A percentile compares a stretch with the other conserved stretches of the same genome.
Evolutionary conservation across 1,140 invertebrate genomes (phyloP).

Genomic region (Antheraea mylitta): DNA sequence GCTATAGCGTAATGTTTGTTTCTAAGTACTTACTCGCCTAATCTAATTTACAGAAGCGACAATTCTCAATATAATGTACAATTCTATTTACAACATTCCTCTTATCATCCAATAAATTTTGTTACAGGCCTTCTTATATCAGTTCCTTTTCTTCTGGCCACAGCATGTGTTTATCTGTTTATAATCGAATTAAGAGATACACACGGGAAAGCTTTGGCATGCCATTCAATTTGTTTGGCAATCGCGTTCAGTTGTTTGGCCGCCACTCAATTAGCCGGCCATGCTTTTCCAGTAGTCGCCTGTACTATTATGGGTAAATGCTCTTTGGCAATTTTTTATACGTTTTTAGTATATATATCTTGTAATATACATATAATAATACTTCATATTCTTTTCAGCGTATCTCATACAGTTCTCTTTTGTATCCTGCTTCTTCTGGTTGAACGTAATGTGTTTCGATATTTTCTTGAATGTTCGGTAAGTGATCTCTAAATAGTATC

Average conservation of each 20-base stretch:
- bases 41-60: too few species aligned
- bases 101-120: constrained; percentile 15
- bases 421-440: constrained; percentile 85
- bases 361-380: constrained; percentile 11
- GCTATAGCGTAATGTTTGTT: too few species aligned
- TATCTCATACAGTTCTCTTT: constrained; percentile 84
- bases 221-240: constrained; percentile 72
- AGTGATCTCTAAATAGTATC: constrained; percentile 20
- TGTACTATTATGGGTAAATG: constrained; percentile 76
- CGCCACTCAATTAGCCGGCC: constrained; percentile 57
- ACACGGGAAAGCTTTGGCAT: constrained; percentile 78
- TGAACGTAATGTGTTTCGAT: constrained; percentile 83
- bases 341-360: neutral
- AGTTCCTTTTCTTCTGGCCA: constrained; percentile 75
- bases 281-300: constrained; percentile 47
- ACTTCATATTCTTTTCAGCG: constrained; percentile 70
- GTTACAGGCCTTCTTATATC: constrained; percentile 76
- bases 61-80: too few species aligned
- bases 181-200: constrained; percentile 78
- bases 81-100: too few species aligned
- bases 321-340: neutral
- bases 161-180: constrained; percentile 76
- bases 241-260: constrained; percentile 72
- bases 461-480: constrained; percentile 76
- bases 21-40: too few species aligned